Evolutionary conservation across 1,140 invertebrate genomes (phyloP), one percentile per base, ranked within the genome.

Genomic region (Aphaenogaster rudis): DNA sequence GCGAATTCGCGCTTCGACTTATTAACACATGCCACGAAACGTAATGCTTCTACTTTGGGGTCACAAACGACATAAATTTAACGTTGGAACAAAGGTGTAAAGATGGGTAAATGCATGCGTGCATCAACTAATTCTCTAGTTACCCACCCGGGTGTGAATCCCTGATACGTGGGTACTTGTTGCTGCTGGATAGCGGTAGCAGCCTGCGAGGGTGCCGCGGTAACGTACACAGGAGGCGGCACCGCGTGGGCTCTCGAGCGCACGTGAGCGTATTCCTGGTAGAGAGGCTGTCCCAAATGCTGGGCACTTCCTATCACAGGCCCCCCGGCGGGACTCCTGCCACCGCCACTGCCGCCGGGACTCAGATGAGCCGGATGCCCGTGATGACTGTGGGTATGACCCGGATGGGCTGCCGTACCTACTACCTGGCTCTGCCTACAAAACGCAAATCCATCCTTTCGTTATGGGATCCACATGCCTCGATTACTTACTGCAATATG

Each of bases 61-160:
- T 69, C 21, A 74, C 33, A 77, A 72, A 76, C 71, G 54, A 87
- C 78, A 86, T 88, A 50, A 33, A 69, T 64, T 72, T 36, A 59
- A 63, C 8, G 54, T 72, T 91, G 87, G 33, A 84, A 91, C 74
- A 74, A 86, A 84, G 80, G 8, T 79, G 28, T 54, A 9, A n/a
- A 45, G 66, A 89, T 87, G 82, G 92, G 92, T 93, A 94, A 94
- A 93, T 92, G 92, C 94, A 94, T 95, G 95, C 94, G 94, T 95
- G 94, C 94, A 95, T 95, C 93, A 93, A 94, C 93, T 95, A 95
- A 94, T 91, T 95, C 94, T 94, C 93, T 95, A 95, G 93, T 94
- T 95, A 95, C 95, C 93, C 95, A 95, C 95, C 95, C 95, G 93
- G 95, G 94, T 94, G 95, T 95, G 91, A 95, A 95, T 95, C 95